Base-by-base conservation (phyloP, 2,888 invertebrate species). In the Drosophila nigritarsus region DNA sequence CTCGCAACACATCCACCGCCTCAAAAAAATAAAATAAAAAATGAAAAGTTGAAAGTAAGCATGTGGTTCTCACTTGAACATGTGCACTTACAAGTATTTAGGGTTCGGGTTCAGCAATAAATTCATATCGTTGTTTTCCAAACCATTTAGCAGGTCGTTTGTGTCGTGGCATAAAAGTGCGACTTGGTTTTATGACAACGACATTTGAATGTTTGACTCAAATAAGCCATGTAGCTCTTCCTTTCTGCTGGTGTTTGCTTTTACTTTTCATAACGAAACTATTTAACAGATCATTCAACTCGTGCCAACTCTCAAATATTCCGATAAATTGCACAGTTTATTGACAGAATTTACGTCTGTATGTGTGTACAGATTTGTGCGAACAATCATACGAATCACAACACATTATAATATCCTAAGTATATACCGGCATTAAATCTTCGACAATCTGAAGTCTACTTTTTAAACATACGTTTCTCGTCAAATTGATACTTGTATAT, bases 201-300 rank as follows among this genome's bases (percentile, higher is more conserved):
- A 73, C 78, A 55, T 67, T 65, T 70, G 66, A 62, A 62, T 65
- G 40, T 78, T 80, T 55, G 68, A 65, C 83, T 70, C 54, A n/a
- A 54, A 13, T 29, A n/a, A 55, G n/a, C 13, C 54, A 54, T 54
- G 2, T 13, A 38, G 27, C 38, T 27, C 69, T 53, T 60, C 64
- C 60, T 53, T 40, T 32, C 53, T 40, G 20, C 27, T 34, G 9
- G 54, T 29, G 29, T 42, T 54, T 62, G 45, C 53, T 49, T 50
- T 55, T 55, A 34, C 49, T 49, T 62, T 73, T 20, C 32, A 55
- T 38, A 50, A 58, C 54, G 29, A 45, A 62, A 63, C 54, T 71
- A 74, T 67, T 76, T 62, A 71, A 62, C 58, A 60, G 85, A 78
- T 73, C 85, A 59, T 87, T 85, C 76, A 87, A 84, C 87, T 78